These are phyloP conservation scores for Callyntrura guangdongensis DNA, from an alignment of 2,888 invertebrate genomes.

Conservation along the genomic window DNA sequence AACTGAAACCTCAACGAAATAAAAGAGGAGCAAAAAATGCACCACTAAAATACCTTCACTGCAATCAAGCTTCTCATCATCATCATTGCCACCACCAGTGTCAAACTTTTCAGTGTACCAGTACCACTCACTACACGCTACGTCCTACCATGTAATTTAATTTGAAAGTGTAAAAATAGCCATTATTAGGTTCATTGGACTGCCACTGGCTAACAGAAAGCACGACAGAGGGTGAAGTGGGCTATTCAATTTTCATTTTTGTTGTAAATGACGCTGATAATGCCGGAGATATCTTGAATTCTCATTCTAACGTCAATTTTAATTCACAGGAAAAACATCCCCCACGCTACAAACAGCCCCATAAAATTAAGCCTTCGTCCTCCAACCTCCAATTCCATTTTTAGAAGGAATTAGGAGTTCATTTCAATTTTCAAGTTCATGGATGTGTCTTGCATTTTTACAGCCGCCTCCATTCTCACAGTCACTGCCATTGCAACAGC, in stretches of 20 bases:
- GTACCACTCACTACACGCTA: background rate
- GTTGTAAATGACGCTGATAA: background rate
- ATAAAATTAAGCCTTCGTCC: background rate
- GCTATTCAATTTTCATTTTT: conserved; percentile 28
- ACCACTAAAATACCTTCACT: background rate
- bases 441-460: conserved; percentile 1
- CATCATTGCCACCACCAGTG: background rate
- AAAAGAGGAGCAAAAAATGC: background rate
- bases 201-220: background rate
- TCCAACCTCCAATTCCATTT: no score
- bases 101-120: background rate
- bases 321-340: conserved; percentile 40
- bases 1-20: conserved; percentile 38
- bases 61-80: background rate
- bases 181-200: conserved; percentile 46
- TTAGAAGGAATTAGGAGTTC: background rate
- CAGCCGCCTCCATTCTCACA: background rate
- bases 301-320: conserved; percentile 58
- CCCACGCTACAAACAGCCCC: background rate
- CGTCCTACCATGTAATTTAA: conserved; percentile 42
- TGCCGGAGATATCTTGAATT: background rate
- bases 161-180: conserved; percentile 49
- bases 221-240: background rate
- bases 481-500: no score
- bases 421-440: conserved; percentile 54